Evolutionary conservation across 1,140 invertebrate species (phyloP).

Genomic region (Drosophila mauritiana): DNA sequence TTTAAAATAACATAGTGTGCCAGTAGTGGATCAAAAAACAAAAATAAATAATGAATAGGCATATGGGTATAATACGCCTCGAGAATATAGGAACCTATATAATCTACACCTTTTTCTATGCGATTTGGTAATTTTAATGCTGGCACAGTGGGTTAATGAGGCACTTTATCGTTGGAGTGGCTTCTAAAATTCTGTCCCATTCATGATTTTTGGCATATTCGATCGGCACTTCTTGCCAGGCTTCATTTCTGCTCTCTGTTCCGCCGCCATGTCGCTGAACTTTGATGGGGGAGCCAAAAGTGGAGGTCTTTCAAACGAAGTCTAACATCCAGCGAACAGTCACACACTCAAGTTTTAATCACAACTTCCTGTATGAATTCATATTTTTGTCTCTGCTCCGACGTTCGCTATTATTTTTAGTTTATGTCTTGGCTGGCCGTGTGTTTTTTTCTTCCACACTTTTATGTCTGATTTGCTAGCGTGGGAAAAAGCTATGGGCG

Average conservation of each 20-base stretch:
- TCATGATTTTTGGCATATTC: slow-evolving; percentile 11
- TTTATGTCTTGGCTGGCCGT: slow-evolving; percentile 15
- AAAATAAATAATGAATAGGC: not conserved
- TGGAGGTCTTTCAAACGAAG: slow-evolving; percentile 22
- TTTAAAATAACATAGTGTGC: not conserved
- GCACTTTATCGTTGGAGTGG: not conserved
- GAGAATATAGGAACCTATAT: too few species aligned
- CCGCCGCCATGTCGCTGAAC: slow-evolving; percentile 16
- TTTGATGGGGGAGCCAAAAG: slow-evolving; percentile 10
- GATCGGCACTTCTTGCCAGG: not conserved
- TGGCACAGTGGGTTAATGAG: not conserved
- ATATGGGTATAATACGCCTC: too few species aligned
- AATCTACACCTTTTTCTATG: too few species aligned
- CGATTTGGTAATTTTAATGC: not conserved
- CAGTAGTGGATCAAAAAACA: not conserved
- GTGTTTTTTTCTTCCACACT: slow-evolving; percentile 9
- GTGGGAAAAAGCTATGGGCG: slow-evolving; percentile 70
- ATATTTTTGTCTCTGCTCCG: slow-evolving; percentile 41
- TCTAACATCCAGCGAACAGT: slow-evolving; percentile 21
- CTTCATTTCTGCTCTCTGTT: not conserved
- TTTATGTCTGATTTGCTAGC: slow-evolving; percentile 53
- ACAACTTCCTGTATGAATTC: slow-evolving; percentile 71
- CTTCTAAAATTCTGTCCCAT: not conserved
- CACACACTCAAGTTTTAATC: slow-evolving; percentile 56
- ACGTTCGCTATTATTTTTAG: slow-evolving; percentile 36